Conservation (phyloP, 53 echinoderm and acorn worm genomes). For the Holothuria scabra region DNA sequence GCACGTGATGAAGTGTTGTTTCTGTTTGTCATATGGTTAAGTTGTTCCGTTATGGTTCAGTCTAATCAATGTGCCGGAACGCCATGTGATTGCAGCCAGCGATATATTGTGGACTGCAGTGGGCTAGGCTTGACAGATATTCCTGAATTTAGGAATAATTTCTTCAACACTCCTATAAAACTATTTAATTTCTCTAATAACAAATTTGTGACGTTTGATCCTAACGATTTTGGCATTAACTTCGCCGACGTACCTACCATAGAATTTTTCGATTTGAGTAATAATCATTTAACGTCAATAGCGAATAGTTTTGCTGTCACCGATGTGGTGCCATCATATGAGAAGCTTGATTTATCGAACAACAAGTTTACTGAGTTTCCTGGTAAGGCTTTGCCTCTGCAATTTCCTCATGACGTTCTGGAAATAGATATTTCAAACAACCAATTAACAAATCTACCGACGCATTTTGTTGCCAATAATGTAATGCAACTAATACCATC, state of each 20-base stretch:
- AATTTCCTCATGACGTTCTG: not conserved
- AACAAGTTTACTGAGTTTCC: slow-evolving; percentile 22
- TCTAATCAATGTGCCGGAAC: not conserved
- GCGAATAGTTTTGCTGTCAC: slow-evolving; percentile 4
- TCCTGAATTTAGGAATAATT: not conserved
- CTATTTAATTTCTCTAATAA: slow-evolving; percentile 22
- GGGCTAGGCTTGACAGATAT: slow-evolving; percentile 22
- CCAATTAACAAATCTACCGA: not conserved
- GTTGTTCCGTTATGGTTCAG: too few species aligned
- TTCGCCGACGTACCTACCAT: not conserved
- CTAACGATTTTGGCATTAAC: not conserved
- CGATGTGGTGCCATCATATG: not conserved
- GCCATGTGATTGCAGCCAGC: not conserved
- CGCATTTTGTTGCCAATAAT: not conserved
- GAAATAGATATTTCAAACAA: slow-evolving; percentile 33
- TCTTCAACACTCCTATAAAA: not conserved
- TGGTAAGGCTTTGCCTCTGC: not conserved
- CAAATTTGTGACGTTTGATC: slow-evolving; percentile 18
- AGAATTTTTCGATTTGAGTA: slow-evolving; percentile 2
- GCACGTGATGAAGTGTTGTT: too few species aligned
- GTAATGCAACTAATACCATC: not conserved
- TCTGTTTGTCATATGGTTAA: too few species aligned
- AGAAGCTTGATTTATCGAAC: not conserved
- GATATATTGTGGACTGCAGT: not conserved
- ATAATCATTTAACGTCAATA: slow-evolving; percentile 9